Base-by-base conservation (phyloP, 2,888 invertebrate species). In the Leptinotarsa tumamoca region DNA sequence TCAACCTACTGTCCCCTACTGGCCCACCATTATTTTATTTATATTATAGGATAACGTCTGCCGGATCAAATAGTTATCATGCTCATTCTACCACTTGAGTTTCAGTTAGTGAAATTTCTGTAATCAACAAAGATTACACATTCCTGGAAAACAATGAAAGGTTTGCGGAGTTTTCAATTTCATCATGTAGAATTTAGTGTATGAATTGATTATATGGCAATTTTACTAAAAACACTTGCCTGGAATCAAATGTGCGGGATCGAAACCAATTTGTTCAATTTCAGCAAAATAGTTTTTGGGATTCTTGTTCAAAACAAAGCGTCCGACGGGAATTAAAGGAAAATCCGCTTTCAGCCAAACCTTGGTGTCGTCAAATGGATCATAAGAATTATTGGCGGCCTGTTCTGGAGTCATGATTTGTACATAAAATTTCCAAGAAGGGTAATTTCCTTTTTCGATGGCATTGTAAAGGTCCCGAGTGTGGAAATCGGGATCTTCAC, bases 281-380 rank as follows among this genome's bases (percentile, higher is more conserved):
- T 98, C 97, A n/a, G 96, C 94, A 87, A 98, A 98, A 88, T 97
- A 98, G 88, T 97, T 98, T 79, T 92, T 93, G 0, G 97, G 97
- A 88, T 98, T 98, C 78, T 93, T 92, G 87, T 98, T 94, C 72
- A 98, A 89, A 1, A 95, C 94, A 79, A 98, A 85, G 87, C 93
- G 94, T 1, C 98, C 98, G 0, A 98, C 96, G 3, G 94, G 95
- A 79, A 97, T 95, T 78, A 98, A 89, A 2, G 98, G 98, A 88
- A 90, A 98, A 3, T 97, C 95, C 17, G 90, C 89, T 80, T 98
- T 96, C 0, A 96, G 92, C 98, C 98, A 98, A 10, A 97, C 90
- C 90, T 98, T 98, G 1, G 98, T 97, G 75, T 97, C 88, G 87
- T 98, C 98, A 87, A 98, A 98, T 23, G 98, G 97, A 90, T 98